Evolutionary conservation across 1,140 invertebrate species (phyloP).

Genomic region (Aricia agestis): DNA sequence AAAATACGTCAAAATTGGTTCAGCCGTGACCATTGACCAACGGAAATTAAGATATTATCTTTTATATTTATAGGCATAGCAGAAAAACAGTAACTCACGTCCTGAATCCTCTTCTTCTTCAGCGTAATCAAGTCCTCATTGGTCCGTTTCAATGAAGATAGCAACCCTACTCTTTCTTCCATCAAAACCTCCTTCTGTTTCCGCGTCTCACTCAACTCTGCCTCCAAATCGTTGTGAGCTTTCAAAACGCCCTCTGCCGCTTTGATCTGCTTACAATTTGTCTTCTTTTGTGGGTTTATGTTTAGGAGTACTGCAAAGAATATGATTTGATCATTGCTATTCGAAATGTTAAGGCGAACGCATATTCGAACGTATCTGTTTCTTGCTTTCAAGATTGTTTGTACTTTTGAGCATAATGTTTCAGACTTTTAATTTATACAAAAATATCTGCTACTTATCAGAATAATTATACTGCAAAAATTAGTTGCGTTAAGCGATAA

Average conservation of each 20-base stretch:
- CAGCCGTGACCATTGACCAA: no score
- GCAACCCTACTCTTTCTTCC: slow-evolving; percentile 79
- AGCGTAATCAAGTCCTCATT: slow-evolving; percentile 83
- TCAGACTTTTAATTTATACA: no score
- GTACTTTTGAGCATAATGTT: no score
- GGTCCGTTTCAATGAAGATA: slow-evolving; percentile 78
- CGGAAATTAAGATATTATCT: no score
- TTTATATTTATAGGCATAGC: no score
- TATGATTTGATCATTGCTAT: background rate
- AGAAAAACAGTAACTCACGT: slow-evolving; percentile 75
- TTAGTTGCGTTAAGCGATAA: no score
- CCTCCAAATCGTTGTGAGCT: slow-evolving; percentile 68
- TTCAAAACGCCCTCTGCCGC: slow-evolving; percentile 70
- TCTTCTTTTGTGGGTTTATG: slow-evolving; percentile 72
- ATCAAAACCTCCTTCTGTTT: slow-evolving; percentile 78
- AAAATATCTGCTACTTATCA: no score
- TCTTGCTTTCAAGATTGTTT: no score
- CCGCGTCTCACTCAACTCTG: slow-evolving; percentile 58
- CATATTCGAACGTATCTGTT: no score
- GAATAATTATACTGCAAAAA: no score
- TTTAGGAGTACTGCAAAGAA: slow-evolving; percentile 64
- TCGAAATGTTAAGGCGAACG: background rate
- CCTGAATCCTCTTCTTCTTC: slow-evolving; percentile 85
- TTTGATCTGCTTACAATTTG: slow-evolving; percentile 58
- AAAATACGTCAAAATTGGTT: no score